A percentile compares a stretch with the other conserved stretches of the same genome.
Conservation (phyloP, 2,888 invertebrate genomes). For the Frankliniella fusca region DNA sequence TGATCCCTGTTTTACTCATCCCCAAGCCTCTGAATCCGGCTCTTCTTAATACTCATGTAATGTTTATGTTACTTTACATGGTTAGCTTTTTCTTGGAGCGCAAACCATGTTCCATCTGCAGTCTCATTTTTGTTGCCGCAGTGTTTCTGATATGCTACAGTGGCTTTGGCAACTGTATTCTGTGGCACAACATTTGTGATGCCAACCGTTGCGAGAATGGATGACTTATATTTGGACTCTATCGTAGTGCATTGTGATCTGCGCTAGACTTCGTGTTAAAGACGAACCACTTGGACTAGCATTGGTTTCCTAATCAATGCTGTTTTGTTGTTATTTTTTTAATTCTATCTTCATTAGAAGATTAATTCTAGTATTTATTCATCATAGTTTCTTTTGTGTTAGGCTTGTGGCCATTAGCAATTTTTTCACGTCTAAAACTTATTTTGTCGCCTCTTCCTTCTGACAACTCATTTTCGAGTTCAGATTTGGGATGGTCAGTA, state of each 20-base stretch:
- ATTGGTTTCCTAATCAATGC: no score
- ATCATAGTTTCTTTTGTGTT: neutral
- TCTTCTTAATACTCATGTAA: constrained; percentile 89
- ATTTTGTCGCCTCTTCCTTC: neutral
- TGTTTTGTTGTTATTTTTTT: no score
- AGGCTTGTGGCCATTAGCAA: neutral
- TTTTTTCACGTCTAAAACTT: neutral
- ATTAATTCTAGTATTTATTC: constrained; percentile 1
- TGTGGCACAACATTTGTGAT: constrained; percentile 82
- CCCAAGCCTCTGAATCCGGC: constrained; percentile 97
- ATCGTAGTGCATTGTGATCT: neutral
- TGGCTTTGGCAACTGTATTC: constrained; percentile 89
- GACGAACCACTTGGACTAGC: no score
- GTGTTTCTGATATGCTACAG: constrained; percentile 94
- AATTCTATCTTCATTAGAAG: neutral
- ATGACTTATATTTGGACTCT: constrained; percentile 37
- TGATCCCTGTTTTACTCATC: constrained; percentile 93
- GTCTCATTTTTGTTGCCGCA: constrained; percentile 87
- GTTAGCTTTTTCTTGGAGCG: constrained; percentile 95
- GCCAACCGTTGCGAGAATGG: constrained; percentile 50
- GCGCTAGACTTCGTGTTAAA: neutral
- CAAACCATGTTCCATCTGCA: constrained; percentile 96
- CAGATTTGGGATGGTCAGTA: neutral
- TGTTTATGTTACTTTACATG: constrained; percentile 95
- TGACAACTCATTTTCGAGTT: neutral